phyloP scores from a whole-genome alignment of 2,113 vertebrate genomes.

The Neolamprologus brichardi region DNA sequence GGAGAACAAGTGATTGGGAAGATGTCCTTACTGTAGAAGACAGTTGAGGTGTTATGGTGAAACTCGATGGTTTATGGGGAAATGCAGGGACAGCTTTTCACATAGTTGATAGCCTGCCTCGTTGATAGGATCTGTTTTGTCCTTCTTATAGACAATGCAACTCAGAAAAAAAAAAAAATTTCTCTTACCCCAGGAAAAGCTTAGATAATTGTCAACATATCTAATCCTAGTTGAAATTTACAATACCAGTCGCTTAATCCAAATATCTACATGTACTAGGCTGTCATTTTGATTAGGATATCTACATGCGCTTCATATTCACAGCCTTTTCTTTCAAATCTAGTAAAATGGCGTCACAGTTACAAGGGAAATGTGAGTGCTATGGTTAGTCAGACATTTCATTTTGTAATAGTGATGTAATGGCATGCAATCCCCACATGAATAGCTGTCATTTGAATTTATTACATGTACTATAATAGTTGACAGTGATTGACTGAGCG shows the following conservation, averaged over 20 bases:
- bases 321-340: not conserved
- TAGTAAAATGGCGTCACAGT: not conserved
- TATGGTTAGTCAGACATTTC: not conserved
- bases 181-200: not conserved
- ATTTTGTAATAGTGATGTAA: constrained; percentile 2
- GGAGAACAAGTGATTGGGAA: constrained; percentile 46
- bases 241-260: not conserved
- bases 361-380: not conserved
- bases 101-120: constrained; percentile 17
- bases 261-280: not conserved
- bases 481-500: not conserved
- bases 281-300: not conserved
- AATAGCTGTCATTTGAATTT: not conserved
- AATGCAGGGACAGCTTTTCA: constrained; percentile 18
- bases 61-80: constrained; percentile 9
- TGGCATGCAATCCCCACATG: not conserved
- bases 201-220: constrained; percentile 22
- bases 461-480: not conserved
- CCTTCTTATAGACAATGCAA: not conserved
- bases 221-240: not conserved
- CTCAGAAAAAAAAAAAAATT: not conserved
- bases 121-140: constrained; percentile 12
- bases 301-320: not conserved
- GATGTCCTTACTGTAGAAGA: constrained; percentile 37
- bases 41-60: constrained; percentile 18